Evolutionary conservation across 2,888 invertebrate species (phyloP), one percentile per base, ranked within the genome.

Genomic region (Orchesella flavescens): DNA sequence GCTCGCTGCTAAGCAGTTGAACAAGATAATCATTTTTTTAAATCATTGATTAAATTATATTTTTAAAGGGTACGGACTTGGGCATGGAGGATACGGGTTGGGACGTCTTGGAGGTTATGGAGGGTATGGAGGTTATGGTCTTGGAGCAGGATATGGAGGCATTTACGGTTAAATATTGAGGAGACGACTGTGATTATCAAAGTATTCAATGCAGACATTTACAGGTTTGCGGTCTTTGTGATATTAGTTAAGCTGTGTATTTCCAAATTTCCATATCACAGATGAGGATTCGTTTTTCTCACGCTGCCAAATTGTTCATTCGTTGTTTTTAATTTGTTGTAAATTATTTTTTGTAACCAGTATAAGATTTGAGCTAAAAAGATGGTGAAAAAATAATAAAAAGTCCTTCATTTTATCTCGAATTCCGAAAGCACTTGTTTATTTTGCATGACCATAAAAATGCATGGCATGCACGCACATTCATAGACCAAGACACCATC

Each of bases 271-370:
- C n/a, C 49, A 49, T 49, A 49, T 49, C 49, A n/a, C 49, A n/a
- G 7, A 15, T 44, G 4, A 53, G 49, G 10, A 17, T 72, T 68
- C 69, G 55, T 59, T 43, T 44, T 43, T 59, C 53, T 55, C 55
- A 49, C 49, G 75, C 66, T 53, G 76, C 77, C 68, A 77, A 77
- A 77, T 68, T 77, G 57, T 66, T 66, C 34, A 55, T 63, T 46
- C 10, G 23, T 49, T 75, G n/a, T 15, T 72, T 65, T 63, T 65
- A 75, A 75, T 24, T 74, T 75, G 55, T 65, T 44, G 12, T 43
- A 55, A 44, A 43, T 74, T 44, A 21, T 74, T 44, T 10, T 23
- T 21, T 72, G 55, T 34, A 34, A 34, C 34, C 3, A 34, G 34
- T 34, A 34, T 34, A 34, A n/a, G 24, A 73, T 73, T 73, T 19